Evolutionary conservation across 2,888 invertebrate species (phyloP).

Genomic region (Craniophora ligustri): DNA sequence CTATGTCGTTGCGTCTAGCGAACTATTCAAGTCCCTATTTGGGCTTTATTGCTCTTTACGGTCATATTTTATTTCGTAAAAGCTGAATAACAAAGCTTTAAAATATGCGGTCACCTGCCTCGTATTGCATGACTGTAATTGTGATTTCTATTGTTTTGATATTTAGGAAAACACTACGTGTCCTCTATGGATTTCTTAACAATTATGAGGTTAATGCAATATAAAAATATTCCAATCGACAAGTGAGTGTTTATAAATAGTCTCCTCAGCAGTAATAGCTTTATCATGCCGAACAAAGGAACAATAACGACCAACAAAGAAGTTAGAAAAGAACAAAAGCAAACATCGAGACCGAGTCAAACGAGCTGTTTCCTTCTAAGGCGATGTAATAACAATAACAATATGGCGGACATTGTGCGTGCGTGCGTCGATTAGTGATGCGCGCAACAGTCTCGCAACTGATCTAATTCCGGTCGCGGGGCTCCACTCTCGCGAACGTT

Average conservation of each 20-base stretch:
- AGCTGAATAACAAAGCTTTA: slow-evolving; percentile 58
- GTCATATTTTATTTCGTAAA: slow-evolving; percentile 63
- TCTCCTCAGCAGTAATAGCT: slow-evolving; percentile 65
- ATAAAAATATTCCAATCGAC: slow-evolving; percentile 71
- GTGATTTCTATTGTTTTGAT: slow-evolving; percentile 17
- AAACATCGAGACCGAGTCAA: slow-evolving; percentile 75
- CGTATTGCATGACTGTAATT: slow-evolving; percentile 7
- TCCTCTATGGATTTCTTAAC: slow-evolving; percentile 51
- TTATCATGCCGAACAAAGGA: slow-evolving; percentile 80
- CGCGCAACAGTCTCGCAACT: slow-evolving; percentile 58
- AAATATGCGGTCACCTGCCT: slow-evolving; percentile 59
- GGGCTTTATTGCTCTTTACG: slow-evolving; percentile 68
- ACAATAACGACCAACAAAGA: slow-evolving; percentile 81
- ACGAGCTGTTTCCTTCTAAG: slow-evolving; percentile 77
- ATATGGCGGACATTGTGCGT: slow-evolving; percentile 73
- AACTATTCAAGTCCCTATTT: slow-evolving; percentile 70
- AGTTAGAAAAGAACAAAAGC: slow-evolving; percentile 83
- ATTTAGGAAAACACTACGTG: slow-evolving; percentile 40
- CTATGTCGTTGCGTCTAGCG: slow-evolving; percentile 68
- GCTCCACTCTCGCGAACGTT: slow-evolving; percentile 51
- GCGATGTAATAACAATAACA: slow-evolving; percentile 79
- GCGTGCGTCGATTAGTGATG: slow-evolving; percentile 70
- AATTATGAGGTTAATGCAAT: slow-evolving; percentile 60
- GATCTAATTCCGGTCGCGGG: slow-evolving; percentile 66
- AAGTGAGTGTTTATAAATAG: slow-evolving; percentile 80